Conservation (phyloP, 2,113 vertebrate species). For the Daboia siamensis region DNA sequence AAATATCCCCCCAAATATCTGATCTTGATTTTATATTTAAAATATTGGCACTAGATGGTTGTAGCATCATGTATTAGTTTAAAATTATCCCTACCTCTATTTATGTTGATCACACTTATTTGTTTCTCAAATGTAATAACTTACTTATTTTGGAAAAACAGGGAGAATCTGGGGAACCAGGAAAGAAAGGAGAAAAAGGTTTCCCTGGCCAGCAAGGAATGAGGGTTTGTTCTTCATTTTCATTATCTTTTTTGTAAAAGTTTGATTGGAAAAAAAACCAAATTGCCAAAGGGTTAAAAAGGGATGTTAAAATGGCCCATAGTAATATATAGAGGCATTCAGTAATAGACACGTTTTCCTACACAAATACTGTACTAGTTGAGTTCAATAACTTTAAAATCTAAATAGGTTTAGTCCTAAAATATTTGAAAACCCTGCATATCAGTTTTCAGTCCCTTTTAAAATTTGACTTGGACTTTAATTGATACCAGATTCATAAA, state of each 20-base stretch:
- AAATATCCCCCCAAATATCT: not conserved
- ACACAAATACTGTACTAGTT: not conserved
- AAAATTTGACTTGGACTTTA: not conserved
- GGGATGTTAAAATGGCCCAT: not conserved
- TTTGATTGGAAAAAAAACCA: not conserved
- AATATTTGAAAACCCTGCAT: not conserved
- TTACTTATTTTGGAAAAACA: slow-evolving; percentile 39
- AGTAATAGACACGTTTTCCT: not conserved
- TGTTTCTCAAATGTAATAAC: not conserved
- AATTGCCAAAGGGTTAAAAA: not conserved
- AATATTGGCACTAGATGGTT: not conserved
- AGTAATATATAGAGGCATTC: not conserved
- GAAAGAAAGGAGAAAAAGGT: slow-evolving; percentile 58
- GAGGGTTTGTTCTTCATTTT: slow-evolving; percentile 47
- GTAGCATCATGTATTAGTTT: not conserved
- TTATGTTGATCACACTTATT: not conserved
- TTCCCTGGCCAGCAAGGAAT: slow-evolving; percentile 52
- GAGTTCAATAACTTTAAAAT: not conserved
- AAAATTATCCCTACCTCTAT: not conserved
- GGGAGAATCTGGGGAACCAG: slow-evolving; percentile 63
- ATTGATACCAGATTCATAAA: not conserved
- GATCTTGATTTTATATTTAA: not conserved
- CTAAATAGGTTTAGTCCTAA: not conserved
- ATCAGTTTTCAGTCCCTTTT: not conserved
- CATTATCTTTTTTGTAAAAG: not conserved